Evolutionary conservation across 2,888 invertebrate species (phyloP), one percentile per base, ranked within the genome.

Genomic region (Campoplex capitator): DNA sequence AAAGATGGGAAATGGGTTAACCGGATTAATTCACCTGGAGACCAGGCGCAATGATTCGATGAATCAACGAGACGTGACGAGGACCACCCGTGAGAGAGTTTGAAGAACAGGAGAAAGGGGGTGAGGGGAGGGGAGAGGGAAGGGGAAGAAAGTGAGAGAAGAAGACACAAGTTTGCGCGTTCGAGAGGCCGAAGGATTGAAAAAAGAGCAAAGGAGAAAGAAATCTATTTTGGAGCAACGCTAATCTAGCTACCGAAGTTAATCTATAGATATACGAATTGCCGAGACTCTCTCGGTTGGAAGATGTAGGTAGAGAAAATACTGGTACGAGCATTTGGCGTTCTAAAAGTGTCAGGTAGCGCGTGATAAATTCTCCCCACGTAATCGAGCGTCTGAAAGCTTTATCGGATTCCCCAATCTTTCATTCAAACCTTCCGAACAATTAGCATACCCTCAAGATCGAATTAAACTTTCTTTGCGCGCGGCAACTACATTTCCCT

Each of bases 291-390:
- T 79, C 79, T 67, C 73, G 51, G 65, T 75, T 71, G 48, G 80
- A 23, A 56, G 78, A 71, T 86, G 83, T 86, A 83, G 83, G 65
- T 62, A 80, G 83, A 86, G 70, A 67, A 68, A 73, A 86, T 68
- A 58, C 80, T 79, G 79, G 38, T 70, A 56, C 65, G 73, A 77
- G 83, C 80, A 77, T 83, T 23, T 73, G 77, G 73, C 76, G 83
- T 81, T 86, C 86, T 86, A 86, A 86, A 86, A 86, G 76, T 77
- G 76, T 86, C 83, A 68, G 83, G 83, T 81, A 83, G 85, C 80
- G 23, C 83, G 83, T 80, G 71, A 86, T 86, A 83, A 86, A 86
- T 84, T 86, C 80, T 73, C 65, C 80, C 83, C 80, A 83, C 86
- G 76, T 83, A 81, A 86, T 76, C 80, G 67, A 70, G 56, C 23